Percentiles rank a stretch among this genome's conserved stretches.
These are phyloP conservation scores for Drosophila maculinotata DNA, from an alignment of 2,888 invertebrate genomes.

Conservation along the genomic window DNA sequence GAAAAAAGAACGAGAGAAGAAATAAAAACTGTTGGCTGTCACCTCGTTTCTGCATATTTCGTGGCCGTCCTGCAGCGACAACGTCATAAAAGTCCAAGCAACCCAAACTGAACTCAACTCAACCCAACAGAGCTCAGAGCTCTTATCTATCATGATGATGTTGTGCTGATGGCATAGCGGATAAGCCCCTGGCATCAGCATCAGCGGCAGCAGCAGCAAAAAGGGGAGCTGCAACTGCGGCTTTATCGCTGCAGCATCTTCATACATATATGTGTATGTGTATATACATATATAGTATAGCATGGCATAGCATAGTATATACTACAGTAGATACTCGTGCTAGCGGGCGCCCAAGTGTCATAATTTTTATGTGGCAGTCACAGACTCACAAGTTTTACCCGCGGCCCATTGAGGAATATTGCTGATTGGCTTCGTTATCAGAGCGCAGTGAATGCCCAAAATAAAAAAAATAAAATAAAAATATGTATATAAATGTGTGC, in stretches of 20 bases:
- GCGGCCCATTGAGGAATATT: conserved; percentile 26
- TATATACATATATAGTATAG: conserved; percentile 1
- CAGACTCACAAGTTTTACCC: conserved; percentile 7
- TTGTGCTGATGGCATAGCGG: conserved; percentile 70
- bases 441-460: conserved; percentile 23
- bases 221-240: conserved; percentile 16
- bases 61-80: conserved; percentile 46
- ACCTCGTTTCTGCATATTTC: conserved; percentile 73
- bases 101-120: conserved; percentile 21
- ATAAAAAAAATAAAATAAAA: conserved; percentile 15
- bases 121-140: conserved; percentile 23
- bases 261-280: conserved; percentile 21
- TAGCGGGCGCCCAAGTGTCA: conserved; percentile 65
- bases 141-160: conserved; percentile 76
- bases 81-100: conserved; percentile 60
- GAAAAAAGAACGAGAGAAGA: neutral
- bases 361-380: conserved; percentile 67
- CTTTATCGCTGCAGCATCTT: conserved; percentile 57
- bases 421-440: conserved; percentile 71
- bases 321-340: conserved; percentile 16
- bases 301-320: conserved; percentile 7
- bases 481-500: conserved; percentile 7
- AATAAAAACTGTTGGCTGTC: conserved; percentile 68
- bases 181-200: conserved; percentile 56
- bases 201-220: conserved; percentile 8